A percentile compares a stretch with the other conserved stretches of the same genome.
phyloP scores from a whole-genome alignment of 2,113 vertebrate species.

The Apus apus region DNA sequence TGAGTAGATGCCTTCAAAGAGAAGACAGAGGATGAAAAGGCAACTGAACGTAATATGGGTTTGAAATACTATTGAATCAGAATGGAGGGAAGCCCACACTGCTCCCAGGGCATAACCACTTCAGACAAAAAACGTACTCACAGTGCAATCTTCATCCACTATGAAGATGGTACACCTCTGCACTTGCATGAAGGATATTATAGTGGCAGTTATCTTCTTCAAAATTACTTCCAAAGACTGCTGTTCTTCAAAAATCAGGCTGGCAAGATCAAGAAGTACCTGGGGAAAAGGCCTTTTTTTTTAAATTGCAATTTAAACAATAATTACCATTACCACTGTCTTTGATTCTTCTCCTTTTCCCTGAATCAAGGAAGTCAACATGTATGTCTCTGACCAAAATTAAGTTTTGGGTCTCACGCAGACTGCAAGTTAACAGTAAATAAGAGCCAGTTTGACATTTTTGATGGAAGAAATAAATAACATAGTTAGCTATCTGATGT shows the following conservation, averaged over 20 bases:
- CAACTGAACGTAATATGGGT: not conserved
- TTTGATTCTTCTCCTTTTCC: not conserved
- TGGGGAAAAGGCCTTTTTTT: conserved; percentile 46
- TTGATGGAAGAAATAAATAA: not conserved
- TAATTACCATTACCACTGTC: not conserved
- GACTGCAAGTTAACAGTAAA: not conserved
- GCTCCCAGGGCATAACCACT: not conserved
- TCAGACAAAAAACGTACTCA: conserved; percentile 70
- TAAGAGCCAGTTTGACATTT: not conserved
- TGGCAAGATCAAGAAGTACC: conserved; percentile 95
- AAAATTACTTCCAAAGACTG: conserved; percentile 93
- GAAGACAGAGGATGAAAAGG: not conserved
- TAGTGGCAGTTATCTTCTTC: conserved; percentile 94
- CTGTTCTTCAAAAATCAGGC: conserved; percentile 97
- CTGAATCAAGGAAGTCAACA: not conserved
- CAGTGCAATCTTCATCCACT: conserved; percentile 87
- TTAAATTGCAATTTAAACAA: not conserved
- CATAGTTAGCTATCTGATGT: not conserved
- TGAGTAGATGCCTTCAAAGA: not conserved
- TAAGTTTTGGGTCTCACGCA: not conserved
- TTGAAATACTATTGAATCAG: not conserved
- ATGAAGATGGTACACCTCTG: conserved; percentile 95
- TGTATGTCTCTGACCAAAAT: not conserved
- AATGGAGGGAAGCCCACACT: not conserved
- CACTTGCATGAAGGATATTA: conserved; percentile 97